Evolutionary conservation across 1,140 invertebrate species (phyloP).

Genomic region (Aplysia californica): DNA sequence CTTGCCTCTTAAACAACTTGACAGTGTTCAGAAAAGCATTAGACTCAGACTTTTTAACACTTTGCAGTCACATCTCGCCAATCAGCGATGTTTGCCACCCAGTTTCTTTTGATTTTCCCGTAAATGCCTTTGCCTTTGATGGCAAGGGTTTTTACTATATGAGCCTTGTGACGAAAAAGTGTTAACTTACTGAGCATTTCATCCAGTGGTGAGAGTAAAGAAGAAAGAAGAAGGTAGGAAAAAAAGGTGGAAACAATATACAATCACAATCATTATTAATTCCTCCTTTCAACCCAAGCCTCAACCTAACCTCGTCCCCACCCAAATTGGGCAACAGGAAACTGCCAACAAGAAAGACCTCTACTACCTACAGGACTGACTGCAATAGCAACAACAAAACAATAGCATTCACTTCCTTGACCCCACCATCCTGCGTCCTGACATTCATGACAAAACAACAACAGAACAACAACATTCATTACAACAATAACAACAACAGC

Average conservation of each 20-base stretch:
- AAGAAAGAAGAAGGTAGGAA: neutral
- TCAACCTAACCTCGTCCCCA: neutral
- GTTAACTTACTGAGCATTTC: too few species aligned
- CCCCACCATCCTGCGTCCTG: neutral
- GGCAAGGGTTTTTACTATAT: too few species aligned
- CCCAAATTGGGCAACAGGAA: neutral
- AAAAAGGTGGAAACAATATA: neutral
- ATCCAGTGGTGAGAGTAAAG: neutral
- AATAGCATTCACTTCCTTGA: neutral
- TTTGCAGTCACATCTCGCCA: too few species aligned
- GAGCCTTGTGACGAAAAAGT: too few species aligned
- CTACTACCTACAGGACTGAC: neutral
- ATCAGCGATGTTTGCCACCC: too few species aligned
- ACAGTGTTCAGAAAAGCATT: too few species aligned
- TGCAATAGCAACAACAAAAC: neutral
- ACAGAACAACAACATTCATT: too few species aligned
- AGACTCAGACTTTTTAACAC: too few species aligned
- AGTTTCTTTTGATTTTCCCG: too few species aligned
- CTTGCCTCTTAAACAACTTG: too few species aligned
- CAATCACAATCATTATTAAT: too few species aligned
- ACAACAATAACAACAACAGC: neutral
- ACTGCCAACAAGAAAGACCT: neutral
- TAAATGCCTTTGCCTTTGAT: too few species aligned
- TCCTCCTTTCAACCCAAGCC: neutral
- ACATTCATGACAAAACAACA: neutral